Conservation (phyloP, 1,140 invertebrate genomes). For the Aphidius ervi region DNA sequence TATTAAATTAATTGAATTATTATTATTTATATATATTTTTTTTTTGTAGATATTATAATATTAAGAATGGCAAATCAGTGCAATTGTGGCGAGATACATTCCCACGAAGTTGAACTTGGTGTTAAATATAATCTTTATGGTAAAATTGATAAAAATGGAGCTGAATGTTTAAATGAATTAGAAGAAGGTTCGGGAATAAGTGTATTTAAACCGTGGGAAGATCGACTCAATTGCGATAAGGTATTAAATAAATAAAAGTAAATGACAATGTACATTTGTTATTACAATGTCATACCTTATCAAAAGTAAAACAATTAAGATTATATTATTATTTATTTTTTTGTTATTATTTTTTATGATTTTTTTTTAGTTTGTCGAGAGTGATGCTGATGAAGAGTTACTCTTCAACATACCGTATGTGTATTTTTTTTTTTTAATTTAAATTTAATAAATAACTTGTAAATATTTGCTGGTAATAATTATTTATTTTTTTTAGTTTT, state of each 20-base stretch:
- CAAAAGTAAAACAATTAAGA: too few species aligned
- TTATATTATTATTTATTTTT: conserved; percentile 15
- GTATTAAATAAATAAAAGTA: conserved; percentile 46
- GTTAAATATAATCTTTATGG: conserved; percentile 82
- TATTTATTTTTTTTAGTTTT: conserved; percentile 59
- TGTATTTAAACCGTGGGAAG: conserved; percentile 92
- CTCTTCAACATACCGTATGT: conserved; percentile 89
- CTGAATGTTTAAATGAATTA: conserved; percentile 87
- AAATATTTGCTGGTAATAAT: not conserved
- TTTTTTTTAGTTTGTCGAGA: conserved; percentile 80
- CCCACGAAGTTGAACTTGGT: conserved; percentile 62
- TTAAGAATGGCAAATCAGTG: conserved; percentile 35
- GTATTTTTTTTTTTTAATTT: conserved; percentile 1
- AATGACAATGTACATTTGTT: conserved; percentile 2
- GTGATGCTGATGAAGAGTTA: conserved; percentile 91
- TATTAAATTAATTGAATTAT: too few species aligned
- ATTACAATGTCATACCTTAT: conserved; percentile 3
- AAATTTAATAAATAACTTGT: conserved; percentile 6
- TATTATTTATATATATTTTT: too few species aligned
- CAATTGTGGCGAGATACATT: conserved; percentile 34
- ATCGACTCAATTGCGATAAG: conserved; percentile 69
- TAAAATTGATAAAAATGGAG: conserved; percentile 85
- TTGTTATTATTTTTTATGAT: conserved; percentile 21
- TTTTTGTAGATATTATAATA: too few species aligned
- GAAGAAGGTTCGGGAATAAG: conserved; percentile 78